phyloP scores from a whole-genome alignment of 2,797 vertebrate genomes.

The Anolis apletophallus region DNA sequence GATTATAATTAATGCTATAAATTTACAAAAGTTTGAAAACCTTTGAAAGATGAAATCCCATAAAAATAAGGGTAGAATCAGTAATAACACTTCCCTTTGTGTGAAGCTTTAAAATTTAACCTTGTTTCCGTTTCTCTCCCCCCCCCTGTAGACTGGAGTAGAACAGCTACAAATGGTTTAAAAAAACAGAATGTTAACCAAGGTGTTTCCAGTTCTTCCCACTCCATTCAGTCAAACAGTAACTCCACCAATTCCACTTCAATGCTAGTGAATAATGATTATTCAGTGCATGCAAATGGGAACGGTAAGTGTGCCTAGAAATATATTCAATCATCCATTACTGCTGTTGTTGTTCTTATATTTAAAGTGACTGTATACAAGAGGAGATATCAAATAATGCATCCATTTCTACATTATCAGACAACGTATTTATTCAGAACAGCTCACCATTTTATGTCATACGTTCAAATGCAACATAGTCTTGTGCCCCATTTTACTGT shows the following conservation, averaged over 20 bases:
- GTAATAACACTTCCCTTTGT: slow-evolving; percentile 52
- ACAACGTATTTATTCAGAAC: not conserved
- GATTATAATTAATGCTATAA: not conserved
- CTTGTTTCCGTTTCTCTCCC: slow-evolving; percentile 66
- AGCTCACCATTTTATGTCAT: slow-evolving; percentile 11
- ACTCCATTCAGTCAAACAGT: slow-evolving; percentile 80
- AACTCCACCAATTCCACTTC: slow-evolving; percentile 84
- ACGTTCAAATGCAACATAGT: not conserved
- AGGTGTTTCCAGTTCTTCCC: slow-evolving; percentile 83
- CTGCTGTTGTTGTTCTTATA: slow-evolving; percentile 36
- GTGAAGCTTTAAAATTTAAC: slow-evolving; percentile 56
- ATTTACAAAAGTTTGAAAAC: slow-evolving; percentile 23
- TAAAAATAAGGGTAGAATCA: slow-evolving; percentile 30
- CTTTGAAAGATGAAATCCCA: slow-evolving; percentile 3
- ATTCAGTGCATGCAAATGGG: slow-evolving; percentile 76
- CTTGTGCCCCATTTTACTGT: too few species aligned
- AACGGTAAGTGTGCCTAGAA: slow-evolving; percentile 78
- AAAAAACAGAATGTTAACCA: slow-evolving; percentile 81
- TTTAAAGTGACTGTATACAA: slow-evolving; percentile 47
- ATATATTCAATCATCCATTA: slow-evolving; percentile 45
- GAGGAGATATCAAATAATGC: slow-evolving; percentile 22
- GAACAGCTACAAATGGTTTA: slow-evolving; percentile 86
- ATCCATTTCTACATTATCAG: not conserved
- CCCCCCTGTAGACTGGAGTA: slow-evolving; percentile 92
- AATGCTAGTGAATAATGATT: slow-evolving; percentile 84